Evolutionary conservation across 2,888 invertebrate species (phyloP), one percentile per base, ranked within the genome.

Genomic region (Phrixothrix hirtus): DNA sequence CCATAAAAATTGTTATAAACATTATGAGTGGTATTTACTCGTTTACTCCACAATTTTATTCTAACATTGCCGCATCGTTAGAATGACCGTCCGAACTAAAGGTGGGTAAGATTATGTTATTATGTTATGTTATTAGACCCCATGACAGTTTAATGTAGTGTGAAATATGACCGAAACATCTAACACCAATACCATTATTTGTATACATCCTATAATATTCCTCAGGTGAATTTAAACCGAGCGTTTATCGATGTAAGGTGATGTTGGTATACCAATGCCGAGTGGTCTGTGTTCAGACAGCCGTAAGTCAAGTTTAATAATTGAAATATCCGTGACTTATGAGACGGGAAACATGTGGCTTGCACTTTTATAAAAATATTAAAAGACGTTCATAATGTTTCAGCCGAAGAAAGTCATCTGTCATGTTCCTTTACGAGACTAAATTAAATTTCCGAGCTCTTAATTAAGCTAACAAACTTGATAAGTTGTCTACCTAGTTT

Each of bases 61-160:
- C n/a, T n/a, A n/a, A n/a, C n/a, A 3, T 21, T 21, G 38, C 56
- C 56, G 56, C 56, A 48, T 14, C 32, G 25, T 56, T 30, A 25
- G 48, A 30, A 52, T 52, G 16, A 16, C 29, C 25, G 13, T 37
- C 17, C 25, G 26, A 41, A 43, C 45, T 45, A 50, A 26, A 45
- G 59, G 51, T 46, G 50, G 42, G 56, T 57, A 65, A 70, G 72
- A 73, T 73, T 73, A 73, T 71, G 72, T 72, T 73, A 73, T 73
- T 73, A 72, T 73, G 71, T 72, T 71, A 73, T 67, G 67, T 71
- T 73, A 73, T 72, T 72, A 72, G 71, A 64, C 59, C 63, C 64
- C 68, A 65, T 71, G 72, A 73, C 73, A 73, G 72, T 70, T 73
- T 73, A 73, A 73, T 71, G 70, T 72, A 67, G 70, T 73, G 72